These are phyloP conservation scores for Lepus oiostolus DNA, from an alignment of 2,797 vertebrate genomes.

Conservation along the genomic window DNA sequence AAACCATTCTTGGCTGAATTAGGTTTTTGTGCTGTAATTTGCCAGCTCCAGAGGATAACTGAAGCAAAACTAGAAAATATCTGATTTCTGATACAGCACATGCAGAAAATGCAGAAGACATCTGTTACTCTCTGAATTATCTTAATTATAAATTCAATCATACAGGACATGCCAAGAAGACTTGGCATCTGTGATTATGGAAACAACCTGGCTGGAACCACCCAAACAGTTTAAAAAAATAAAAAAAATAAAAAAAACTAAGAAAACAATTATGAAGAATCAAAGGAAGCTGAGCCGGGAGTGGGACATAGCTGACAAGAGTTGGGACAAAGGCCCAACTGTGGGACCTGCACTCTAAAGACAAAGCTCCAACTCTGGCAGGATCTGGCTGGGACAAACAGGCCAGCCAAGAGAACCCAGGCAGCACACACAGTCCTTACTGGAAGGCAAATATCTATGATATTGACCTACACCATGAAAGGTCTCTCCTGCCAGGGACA, in stretches of 20 bases:
- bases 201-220: background rate
- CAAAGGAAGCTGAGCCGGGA: background rate
- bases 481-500: background rate
- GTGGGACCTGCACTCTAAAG: background rate
- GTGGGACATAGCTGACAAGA: background rate
- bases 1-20: slow-evolving; percentile 42
- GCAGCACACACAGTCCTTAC: slow-evolving; percentile 41
- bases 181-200: slow-evolving; percentile 6
- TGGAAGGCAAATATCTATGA: slow-evolving; percentile 10
- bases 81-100: background rate
- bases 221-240: background rate
- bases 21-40: background rate
- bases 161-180: background rate
- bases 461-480: slow-evolving; percentile 34
- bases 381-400: background rate
- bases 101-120: background rate
- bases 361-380: background rate
- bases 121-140: slow-evolving; percentile 46
- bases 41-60: slow-evolving; percentile 7
- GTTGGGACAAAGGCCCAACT: background rate
- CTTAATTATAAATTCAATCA: slow-evolving; percentile 37
- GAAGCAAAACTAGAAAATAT: slow-evolving; percentile 34
- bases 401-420: background rate
- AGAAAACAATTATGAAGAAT: slow-evolving; percentile 18
- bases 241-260: background rate